Evolutionary conservation across 1,140 invertebrate species (phyloP).

Genomic region (Lordiphosa stackelbergi): DNA sequence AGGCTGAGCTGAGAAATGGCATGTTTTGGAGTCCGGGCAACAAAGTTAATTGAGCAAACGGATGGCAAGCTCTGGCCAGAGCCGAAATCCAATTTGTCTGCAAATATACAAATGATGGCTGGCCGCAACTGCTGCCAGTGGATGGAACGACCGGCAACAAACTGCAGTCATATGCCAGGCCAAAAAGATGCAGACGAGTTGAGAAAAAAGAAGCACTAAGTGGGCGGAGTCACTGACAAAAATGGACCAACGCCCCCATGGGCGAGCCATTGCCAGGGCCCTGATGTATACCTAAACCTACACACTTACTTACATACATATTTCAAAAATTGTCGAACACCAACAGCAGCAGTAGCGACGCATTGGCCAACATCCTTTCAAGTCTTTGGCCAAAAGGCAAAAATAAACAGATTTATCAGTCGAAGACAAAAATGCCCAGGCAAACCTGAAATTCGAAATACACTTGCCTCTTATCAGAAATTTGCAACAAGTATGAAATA

Average conservation of each 20-base stretch:
- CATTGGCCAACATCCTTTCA: neutral
- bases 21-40: slow-evolving; percentile 35
- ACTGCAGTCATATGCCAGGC: slow-evolving; percentile 34
- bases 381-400: slow-evolving; percentile 3
- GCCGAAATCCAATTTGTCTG: slow-evolving; percentile 51
- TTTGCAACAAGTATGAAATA: too few relatives aligned
- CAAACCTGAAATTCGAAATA: slow-evolving; percentile 1
- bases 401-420: slow-evolving; percentile 41
- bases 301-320: too few relatives aligned
- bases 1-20: slow-evolving; percentile 38
- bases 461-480: too few relatives aligned
- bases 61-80: slow-evolving; percentile 21
- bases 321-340: too few relatives aligned
- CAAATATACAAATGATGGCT: slow-evolving; percentile 46
- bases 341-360: slow-evolving; percentile 9
- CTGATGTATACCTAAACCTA: too few relatives aligned
- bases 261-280: too few relatives aligned
- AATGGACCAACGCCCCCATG: too few relatives aligned
- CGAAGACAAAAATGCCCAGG: slow-evolving; percentile 1
- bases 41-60: slow-evolving; percentile 54
- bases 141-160: neutral
- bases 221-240: too few relatives aligned
- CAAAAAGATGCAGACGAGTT: slow-evolving; percentile 19
- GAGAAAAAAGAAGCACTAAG: slow-evolving; percentile 4
- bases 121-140: slow-evolving; percentile 15